Base-by-base conservation (phyloP, 2,113 vertebrate genomes). In the Pao palembangensis region DNA sequence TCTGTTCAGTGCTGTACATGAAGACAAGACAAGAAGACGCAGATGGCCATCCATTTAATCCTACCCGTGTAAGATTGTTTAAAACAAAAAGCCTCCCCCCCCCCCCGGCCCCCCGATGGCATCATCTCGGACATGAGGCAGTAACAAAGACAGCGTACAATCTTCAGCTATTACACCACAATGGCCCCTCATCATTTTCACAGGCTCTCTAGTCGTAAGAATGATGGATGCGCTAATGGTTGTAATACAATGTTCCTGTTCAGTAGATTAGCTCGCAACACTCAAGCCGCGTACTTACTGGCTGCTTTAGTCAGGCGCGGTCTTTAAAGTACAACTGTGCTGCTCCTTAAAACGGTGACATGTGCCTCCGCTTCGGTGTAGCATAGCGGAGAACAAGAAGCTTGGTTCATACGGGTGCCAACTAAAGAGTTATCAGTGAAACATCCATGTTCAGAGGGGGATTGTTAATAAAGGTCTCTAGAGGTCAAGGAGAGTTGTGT, bases 231-330 rank as follows among this genome's bases (percentile, higher is more conserved):
- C 10, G 28, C 67, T 55, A 60, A 52, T 64, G 79, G 79, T 28
- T 73, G 79, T 66, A 71, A 68, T 75, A 86, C 83, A 80, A 85
- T 79, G 88, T 76, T 68, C 44, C 67, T 46, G 78, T 80, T 88
- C 69, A 83, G 65, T 51, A 57, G 63, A 74, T 69, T 48, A 42
- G 65, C 61, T 38, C 58, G 64, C 48, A 51, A 48, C 8, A 6
- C 46, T 52, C 58, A 42, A 20, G 8, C 59, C 68, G 51, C 13
- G 0, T 43, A 28, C 64, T 61, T 16, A 8, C 44, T 11, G 52
- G 44, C 38, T 10, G 56, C 64, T 68, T 65, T 55, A 69, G 71
- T 57, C 56, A 51, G 77, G 61, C 68, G 18, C 41, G 49, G 79
- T 48, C 8, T 4, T 64, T 71, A 23, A 79, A 66, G 63, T 31